Evolutionary conservation across 2,113 vertebrate genomes (phyloP), one percentile per base, ranked within the genome.

Genomic region (Poeciliopsis occidentalis): DNA sequence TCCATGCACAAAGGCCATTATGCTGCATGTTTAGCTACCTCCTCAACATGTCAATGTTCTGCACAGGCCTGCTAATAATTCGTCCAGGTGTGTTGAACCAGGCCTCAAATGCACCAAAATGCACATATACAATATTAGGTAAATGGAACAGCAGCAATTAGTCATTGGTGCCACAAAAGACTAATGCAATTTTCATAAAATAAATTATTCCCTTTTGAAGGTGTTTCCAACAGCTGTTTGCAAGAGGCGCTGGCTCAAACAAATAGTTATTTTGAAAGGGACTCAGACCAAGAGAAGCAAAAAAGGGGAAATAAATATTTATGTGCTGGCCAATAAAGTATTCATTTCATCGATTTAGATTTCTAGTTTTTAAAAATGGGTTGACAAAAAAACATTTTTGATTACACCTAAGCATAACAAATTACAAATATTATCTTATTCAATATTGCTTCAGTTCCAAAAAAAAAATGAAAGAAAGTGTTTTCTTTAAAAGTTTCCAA

Each of bases 191-290:
- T 51, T 34, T 12, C 61, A 41, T 64, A 70, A n/a, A 64, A 29
- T 71, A 60, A 71, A 78, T 44, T 47, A 30, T 71, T 39, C 64
- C 15, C 39, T 29, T 37, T 44, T 60, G 31, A 71, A 44, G 24
- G 69, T 41, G 44, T 78, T 78, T 65, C 68, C 60, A 17, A 71
- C n/a, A 78, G 47, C 51, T 29, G 24, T 66, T 71, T 24, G 24
- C 51, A 78, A n/a, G 12, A 51, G 64, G 27, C 44, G 34, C 17
- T 71, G 47, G 24, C 41, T 61, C 29, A 12, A 31, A 24, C 1
- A 47, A 27, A 22, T 57, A n/a, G 37, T 62, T 30, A 72, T 79
- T 37, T 70, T 70, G 8, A 64, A 68, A 60, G 31, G 4, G 30
- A 51, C 11, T 34, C 19, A 69, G 30, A 69, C 22, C 4, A 69